Percentiles rank a stretch among this genome's conserved stretches.
phyloP scores from a whole-genome alignment of 2,113 vertebrate genomes.

The Silurus glanis region DNA sequence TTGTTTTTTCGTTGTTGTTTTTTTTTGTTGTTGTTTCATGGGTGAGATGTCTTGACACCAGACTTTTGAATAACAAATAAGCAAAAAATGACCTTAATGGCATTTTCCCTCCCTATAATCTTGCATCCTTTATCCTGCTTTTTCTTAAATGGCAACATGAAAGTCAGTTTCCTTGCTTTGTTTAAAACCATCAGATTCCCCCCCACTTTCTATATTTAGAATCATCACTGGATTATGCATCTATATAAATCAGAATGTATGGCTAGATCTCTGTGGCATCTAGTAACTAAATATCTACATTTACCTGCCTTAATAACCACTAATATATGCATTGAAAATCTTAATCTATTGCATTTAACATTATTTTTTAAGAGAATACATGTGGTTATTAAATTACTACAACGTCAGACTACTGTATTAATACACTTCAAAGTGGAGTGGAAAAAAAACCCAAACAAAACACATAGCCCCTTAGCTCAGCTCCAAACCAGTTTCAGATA shows the following conservation, averaged over 20 bases:
- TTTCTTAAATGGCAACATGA: background rate
- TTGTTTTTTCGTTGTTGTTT: background rate
- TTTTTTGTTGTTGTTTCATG: background rate
- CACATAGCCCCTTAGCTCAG: background rate
- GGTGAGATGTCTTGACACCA: background rate
- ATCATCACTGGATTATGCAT: background rate
- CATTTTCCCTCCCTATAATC: too few relatives aligned
- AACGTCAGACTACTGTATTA: conserved; percentile 4
- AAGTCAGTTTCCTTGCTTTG: background rate
- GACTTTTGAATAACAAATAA: background rate
- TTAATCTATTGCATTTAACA: background rate
- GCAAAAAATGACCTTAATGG: background rate
- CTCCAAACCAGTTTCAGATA: background rate
- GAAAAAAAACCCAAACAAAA: background rate
- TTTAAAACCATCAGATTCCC: background rate
- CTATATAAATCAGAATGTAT: background rate
- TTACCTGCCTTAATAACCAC: background rate
- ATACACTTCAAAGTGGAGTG: background rate
- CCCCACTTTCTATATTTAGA: background rate
- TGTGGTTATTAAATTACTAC: conserved; percentile 21
- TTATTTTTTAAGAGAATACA: background rate
- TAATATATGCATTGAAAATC: background rate
- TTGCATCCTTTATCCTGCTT: too few relatives aligned
- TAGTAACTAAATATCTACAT: background rate
- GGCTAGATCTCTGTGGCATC: background rate